phyloP scores from a whole-genome alignment of 2,888 invertebrate genomes.

The Heliconius ismenius region DNA sequence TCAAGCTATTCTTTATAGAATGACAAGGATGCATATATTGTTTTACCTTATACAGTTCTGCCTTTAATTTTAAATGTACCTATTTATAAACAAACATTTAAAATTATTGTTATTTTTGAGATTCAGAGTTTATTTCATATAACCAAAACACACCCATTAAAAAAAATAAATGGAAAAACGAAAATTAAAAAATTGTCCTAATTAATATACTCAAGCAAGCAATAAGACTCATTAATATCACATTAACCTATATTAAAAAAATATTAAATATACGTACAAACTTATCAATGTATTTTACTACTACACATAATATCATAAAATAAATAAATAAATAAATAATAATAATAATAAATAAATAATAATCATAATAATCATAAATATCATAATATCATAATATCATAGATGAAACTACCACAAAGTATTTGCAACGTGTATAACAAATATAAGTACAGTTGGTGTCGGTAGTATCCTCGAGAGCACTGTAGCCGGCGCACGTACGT shows the following conservation, averaged over 20 bases:
- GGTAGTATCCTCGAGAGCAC: constrained; percentile 56
- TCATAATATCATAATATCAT: not conserved
- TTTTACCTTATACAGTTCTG: not conserved
- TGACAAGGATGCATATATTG: not conserved
- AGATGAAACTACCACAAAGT: not conserved
- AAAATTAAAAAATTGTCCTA: not conserved
- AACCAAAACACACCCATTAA: not conserved
- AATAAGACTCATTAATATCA: not conserved
- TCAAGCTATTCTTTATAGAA: not conserved
- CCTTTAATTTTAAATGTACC: no score
- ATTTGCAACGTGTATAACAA: not conserved
- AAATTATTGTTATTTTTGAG: not conserved
- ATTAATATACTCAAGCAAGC: not conserved
- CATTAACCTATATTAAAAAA: constrained; percentile 7
- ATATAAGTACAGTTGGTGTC: not conserved
- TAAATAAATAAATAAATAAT: no score
- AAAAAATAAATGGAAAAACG: not conserved
- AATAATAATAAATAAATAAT: no score
- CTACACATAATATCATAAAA: not conserved
- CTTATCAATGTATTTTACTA: not conserved
- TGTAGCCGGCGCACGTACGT: constrained; percentile 50
- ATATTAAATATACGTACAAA: not conserved
- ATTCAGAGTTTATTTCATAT: not conserved
- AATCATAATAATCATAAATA: no score
- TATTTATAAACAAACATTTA: no score